Evolutionary conservation across 2,888 invertebrate genomes (phyloP).

Genomic region (Ectobius pallidus): DNA sequence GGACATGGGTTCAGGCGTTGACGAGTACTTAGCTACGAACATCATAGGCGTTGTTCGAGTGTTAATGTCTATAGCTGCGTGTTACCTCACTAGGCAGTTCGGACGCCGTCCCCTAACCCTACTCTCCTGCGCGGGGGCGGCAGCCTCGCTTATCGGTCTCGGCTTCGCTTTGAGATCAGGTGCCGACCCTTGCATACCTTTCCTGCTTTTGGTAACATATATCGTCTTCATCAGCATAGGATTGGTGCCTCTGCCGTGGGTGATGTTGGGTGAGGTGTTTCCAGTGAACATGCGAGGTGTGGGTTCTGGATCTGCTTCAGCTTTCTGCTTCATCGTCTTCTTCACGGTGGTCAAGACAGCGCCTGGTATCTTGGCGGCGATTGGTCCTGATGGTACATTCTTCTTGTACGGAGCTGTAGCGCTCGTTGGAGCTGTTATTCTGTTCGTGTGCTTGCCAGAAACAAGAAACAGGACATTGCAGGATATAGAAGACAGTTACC

Average conservation of each 20-base stretch:
- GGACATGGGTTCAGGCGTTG: slow-evolving; percentile 64
- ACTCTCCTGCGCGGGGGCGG: slow-evolving; percentile 67
- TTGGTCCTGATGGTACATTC: slow-evolving; percentile 69
- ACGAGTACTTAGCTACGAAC: slow-evolving; percentile 68
- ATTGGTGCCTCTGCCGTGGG: slow-evolving; percentile 72
- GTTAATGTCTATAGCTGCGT: slow-evolving; percentile 66
- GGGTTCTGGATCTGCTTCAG: slow-evolving; percentile 70
- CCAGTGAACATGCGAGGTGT: slow-evolving; percentile 66
- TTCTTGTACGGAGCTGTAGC: slow-evolving; percentile 65
- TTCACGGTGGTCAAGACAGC: slow-evolving; percentile 72
- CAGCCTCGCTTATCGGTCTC: slow-evolving; percentile 63
- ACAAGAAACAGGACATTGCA: slow-evolving; percentile 71
- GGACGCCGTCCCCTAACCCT: slow-evolving; percentile 69
- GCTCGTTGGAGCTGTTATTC: slow-evolving; percentile 62
- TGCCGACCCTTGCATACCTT: slow-evolving; percentile 56
- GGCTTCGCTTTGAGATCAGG: slow-evolving; percentile 54
- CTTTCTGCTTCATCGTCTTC: slow-evolving; percentile 67
- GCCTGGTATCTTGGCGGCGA: slow-evolving; percentile 62
- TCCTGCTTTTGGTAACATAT: slow-evolving; percentile 62
- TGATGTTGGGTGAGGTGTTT: slow-evolving; percentile 74
- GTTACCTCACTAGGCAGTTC: slow-evolving; percentile 65
- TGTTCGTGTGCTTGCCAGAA: slow-evolving; percentile 69
- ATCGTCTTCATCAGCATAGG: slow-evolving; percentile 67
- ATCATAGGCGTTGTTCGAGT: slow-evolving; percentile 68
- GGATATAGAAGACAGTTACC: slow-evolving; percentile 64